Conservation (phyloP, 2,797 vertebrate species). For the Sylvilagus floridanus region DNA sequence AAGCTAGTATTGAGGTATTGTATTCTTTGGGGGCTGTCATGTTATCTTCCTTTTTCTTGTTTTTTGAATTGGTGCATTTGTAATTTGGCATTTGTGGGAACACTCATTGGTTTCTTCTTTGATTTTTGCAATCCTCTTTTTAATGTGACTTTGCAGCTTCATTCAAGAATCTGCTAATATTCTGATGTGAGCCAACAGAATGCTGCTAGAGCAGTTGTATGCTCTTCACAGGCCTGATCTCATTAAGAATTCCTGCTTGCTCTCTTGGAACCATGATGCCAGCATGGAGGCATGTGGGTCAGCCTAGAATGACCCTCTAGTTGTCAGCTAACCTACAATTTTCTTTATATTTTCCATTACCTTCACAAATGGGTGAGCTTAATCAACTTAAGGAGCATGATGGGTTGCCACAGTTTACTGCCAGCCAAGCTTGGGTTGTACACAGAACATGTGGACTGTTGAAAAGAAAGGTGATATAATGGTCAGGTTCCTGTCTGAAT, state of each 20-base stretch:
- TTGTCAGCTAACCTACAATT: neutral
- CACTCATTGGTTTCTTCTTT: too few relatives aligned
- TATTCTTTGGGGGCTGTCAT: too few relatives aligned
- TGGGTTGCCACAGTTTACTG: neutral
- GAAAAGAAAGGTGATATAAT: neutral
- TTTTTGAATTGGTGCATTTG: too few relatives aligned
- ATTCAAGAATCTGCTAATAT: neutral
- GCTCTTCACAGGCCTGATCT: neutral
- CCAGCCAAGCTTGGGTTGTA: neutral
- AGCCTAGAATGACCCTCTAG: neutral
- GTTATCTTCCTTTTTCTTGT: too few relatives aligned
- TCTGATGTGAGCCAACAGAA: neutral
- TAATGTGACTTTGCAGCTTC: neutral
- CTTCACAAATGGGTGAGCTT: neutral
- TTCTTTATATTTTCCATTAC: neutral
- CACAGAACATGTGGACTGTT: neutral
- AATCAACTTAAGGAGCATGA: neutral
- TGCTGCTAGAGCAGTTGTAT: neutral
- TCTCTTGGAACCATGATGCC: neutral
- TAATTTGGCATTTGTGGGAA: too few relatives aligned
- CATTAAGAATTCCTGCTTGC: neutral
- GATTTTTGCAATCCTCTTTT: neutral
- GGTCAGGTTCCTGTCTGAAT: neutral
- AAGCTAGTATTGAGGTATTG: too few relatives aligned
- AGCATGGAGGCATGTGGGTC: neutral